These are phyloP conservation scores for Pyrrhia umbra DNA, from an alignment of 2,888 invertebrate species.

Conservation along the genomic window DNA sequence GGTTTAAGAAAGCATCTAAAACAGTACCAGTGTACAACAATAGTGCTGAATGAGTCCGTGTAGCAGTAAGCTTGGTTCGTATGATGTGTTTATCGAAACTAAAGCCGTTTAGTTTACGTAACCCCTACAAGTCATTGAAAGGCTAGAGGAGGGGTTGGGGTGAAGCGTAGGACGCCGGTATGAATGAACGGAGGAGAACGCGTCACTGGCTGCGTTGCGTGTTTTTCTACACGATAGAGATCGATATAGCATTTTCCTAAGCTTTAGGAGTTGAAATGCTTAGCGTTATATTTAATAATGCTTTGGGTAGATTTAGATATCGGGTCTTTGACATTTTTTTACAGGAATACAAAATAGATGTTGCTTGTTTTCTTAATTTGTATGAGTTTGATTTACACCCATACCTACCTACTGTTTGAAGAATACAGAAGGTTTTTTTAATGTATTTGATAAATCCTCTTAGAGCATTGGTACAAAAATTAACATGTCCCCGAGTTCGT, in stretches of 20 bases:
- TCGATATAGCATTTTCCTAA: conserved; percentile 50
- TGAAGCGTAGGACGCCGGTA: conserved; percentile 59
- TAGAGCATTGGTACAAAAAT: background rate
- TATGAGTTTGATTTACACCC: no score
- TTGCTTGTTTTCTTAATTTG: no score
- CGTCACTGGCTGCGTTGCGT: conserved; percentile 59
- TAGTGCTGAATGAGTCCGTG: conserved; percentile 46
- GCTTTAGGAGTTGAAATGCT: background rate
- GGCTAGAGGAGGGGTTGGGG: conserved; percentile 48
- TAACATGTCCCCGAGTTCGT: conserved; percentile 32
- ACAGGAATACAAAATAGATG: no score
- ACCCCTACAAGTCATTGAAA: conserved; percentile 60
- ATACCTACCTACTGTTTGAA: no score
- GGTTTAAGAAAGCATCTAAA: conserved; percentile 1
- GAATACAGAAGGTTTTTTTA: no score
- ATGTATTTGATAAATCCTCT: conserved; percentile 10
- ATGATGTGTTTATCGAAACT: conserved; percentile 52
- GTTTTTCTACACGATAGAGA: conserved; percentile 44
- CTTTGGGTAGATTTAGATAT: background rate
- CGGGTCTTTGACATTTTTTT: no score
- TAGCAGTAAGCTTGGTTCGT: conserved; percentile 24
- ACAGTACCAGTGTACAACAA: conserved; percentile 11
- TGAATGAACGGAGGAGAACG: conserved; percentile 73
- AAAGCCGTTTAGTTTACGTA: conserved; percentile 57
- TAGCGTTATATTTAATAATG: background rate